phyloP scores from a whole-genome alignment of 2,797 vertebrate genomes.

The Megalops cyprinoides region DNA sequence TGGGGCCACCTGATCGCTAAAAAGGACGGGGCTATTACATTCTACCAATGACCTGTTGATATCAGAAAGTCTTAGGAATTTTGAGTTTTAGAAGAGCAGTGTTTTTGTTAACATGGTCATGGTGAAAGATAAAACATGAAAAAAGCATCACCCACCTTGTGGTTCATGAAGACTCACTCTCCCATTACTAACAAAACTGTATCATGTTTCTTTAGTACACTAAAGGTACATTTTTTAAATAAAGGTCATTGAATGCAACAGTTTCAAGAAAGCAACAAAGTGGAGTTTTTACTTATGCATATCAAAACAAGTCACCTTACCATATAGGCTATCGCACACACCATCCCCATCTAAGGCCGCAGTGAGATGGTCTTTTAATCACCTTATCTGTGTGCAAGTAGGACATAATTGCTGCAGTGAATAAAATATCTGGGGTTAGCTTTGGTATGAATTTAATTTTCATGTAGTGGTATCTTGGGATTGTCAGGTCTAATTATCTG shows the following conservation, averaged over 20 bases:
- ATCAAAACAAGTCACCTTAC: background rate
- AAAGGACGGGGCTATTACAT: too few relatives aligned
- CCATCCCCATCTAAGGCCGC: background rate
- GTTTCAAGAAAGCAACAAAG: background rate
- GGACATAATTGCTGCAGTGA: background rate
- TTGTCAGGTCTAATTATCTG: background rate
- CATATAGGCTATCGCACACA: background rate
- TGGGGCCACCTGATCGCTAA: too few relatives aligned
- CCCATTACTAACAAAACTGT: too few relatives aligned
- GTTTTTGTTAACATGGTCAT: too few relatives aligned
- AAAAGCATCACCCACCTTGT: background rate
- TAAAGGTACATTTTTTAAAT: background rate
- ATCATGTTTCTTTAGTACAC: background rate
- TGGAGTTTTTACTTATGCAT: background rate
- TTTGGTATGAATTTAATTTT: background rate
- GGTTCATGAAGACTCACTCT: too few relatives aligned
- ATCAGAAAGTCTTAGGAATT: too few relatives aligned
- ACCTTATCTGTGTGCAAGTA: background rate
- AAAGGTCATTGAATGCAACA: background rate
- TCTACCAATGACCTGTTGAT: too few relatives aligned
- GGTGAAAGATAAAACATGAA: background rate
- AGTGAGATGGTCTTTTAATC: background rate
- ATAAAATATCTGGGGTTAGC: slow-evolving; percentile 1
- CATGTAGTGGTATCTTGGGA: background rate
- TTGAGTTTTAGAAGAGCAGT: too few relatives aligned